These are phyloP conservation scores for Tolmerus cingulatus DNA, from an alignment of 2,888 invertebrate genomes.

Conservation along the genomic window DNA sequence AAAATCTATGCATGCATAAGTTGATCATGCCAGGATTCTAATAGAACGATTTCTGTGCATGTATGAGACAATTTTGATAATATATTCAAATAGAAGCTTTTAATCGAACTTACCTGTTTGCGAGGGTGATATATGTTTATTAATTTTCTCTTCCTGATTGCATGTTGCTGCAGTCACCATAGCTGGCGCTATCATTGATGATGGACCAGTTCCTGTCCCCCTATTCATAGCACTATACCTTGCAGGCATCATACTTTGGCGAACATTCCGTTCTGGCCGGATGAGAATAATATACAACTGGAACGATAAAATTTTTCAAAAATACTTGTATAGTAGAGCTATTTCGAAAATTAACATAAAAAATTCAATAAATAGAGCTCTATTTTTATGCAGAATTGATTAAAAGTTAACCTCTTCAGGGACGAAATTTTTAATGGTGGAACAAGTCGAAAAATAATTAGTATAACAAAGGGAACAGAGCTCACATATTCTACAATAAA, in stretches of 20 bases:
- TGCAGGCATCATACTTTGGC: slow-evolving; percentile 86
- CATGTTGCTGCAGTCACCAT: slow-evolving; percentile 74
- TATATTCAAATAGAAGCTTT: background rate
- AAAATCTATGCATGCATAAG: too few relatives aligned
- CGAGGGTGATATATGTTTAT: slow-evolving; percentile 69
- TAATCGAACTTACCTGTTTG: slow-evolving; percentile 55
- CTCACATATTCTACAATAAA: too few relatives aligned
- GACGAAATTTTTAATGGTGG: too few relatives aligned
- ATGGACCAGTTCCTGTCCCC: slow-evolving; percentile 69
- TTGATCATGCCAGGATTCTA: too few relatives aligned
- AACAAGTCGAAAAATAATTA: too few relatives aligned
- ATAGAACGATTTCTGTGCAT: background rate
- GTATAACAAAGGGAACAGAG: too few relatives aligned
- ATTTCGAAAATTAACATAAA: too few relatives aligned
- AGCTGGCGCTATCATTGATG: slow-evolving; percentile 75
- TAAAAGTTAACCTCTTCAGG: too few relatives aligned
- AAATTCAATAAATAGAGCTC: too few relatives aligned
- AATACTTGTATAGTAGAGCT: too few relatives aligned
- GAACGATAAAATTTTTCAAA: background rate
- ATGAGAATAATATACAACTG: slow-evolving; percentile 89
- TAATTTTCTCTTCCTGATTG: slow-evolving; percentile 72
- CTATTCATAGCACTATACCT: slow-evolving; percentile 71
- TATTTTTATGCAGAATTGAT: too few relatives aligned
- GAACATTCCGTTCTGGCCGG: slow-evolving; percentile 87
- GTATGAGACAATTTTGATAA: background rate